Percentiles rank a stretch among this genome's conserved stretches.
Evolutionary conservation across 2,113 vertebrate species (phyloP).

Genomic region (Megatriorchis doriae): DNA sequence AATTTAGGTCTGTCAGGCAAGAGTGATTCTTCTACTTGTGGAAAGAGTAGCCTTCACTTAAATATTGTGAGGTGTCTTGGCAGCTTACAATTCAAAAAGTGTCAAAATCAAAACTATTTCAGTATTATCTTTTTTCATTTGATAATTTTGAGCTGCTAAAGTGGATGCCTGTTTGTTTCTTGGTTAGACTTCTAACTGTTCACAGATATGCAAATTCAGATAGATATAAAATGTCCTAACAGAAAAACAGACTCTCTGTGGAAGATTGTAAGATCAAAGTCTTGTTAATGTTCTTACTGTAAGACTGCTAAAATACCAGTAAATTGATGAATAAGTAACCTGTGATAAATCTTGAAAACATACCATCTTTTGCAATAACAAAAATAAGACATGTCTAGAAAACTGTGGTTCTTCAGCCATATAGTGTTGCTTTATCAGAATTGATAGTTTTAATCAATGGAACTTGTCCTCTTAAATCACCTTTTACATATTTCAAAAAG

Average conservation of each 20-base stretch:
- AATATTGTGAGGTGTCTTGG: not conserved
- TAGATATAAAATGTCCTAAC: not conserved
- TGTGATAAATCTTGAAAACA: not conserved
- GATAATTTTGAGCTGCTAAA: not conserved
- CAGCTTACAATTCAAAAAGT: not conserved
- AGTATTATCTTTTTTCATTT: not conserved
- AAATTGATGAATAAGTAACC: not conserved
- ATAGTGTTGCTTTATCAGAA: not conserved
- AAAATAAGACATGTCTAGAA: not conserved
- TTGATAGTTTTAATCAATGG: not conserved
- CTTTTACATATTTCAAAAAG: not conserved
- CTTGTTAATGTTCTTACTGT: not conserved
- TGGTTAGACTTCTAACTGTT: not conserved
- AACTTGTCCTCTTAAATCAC: not conserved
- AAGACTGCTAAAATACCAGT: not conserved
- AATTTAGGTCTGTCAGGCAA: not conserved
- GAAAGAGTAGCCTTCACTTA: not conserved
- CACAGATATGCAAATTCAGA: not conserved
- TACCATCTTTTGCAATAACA: not conserved
- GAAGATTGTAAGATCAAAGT: not conserved
- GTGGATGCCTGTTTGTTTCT: not conserved
- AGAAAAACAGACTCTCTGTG: not conserved
- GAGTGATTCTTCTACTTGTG: not conserved
- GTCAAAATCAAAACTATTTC: not conserved
- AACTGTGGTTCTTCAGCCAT: not conserved